These are phyloP conservation scores for Graptemys geographica DNA, from an alignment of 2,797 vertebrate species.

Conservation along the genomic window DNA sequence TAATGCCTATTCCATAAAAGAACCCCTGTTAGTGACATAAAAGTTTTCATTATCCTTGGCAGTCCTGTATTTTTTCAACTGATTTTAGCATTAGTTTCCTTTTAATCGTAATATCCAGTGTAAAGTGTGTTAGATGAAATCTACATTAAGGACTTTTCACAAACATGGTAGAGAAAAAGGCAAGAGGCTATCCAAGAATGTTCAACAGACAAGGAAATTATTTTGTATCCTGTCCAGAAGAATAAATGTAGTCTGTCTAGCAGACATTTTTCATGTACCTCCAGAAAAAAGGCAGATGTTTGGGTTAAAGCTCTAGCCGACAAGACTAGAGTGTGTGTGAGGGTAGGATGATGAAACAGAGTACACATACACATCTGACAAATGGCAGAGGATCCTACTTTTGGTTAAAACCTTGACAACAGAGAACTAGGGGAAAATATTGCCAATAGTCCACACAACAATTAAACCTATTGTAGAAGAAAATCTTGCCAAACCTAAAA, in stretches of 20 bases:
- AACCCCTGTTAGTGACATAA: not conserved
- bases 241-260: not conserved
- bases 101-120: not conserved
- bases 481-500: not conserved
- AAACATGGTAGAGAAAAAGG: constrained; percentile 5
- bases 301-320: not conserved
- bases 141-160: not conserved
- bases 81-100: not conserved
- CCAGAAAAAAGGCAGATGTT: not conserved
- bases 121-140: not conserved
- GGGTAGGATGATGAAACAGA: not conserved
- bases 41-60: not conserved
- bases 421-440: not conserved
- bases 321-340: not conserved
- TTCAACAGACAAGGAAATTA: not conserved
- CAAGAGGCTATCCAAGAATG: not conserved
- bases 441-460: not conserved
- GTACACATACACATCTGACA: not conserved
- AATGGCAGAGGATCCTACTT: not conserved
- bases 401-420: not conserved
- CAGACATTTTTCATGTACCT: not conserved
- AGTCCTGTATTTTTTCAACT: constrained; percentile 18
- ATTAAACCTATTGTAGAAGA: not conserved
- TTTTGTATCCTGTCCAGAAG: not conserved
- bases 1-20: constrained; percentile 8